A percentile compares a stretch with the other conserved stretches of the same genome.
phyloP scores from a whole-genome alignment of 1,140 invertebrate species.

The Drosophila pseudoobscura region DNA sequence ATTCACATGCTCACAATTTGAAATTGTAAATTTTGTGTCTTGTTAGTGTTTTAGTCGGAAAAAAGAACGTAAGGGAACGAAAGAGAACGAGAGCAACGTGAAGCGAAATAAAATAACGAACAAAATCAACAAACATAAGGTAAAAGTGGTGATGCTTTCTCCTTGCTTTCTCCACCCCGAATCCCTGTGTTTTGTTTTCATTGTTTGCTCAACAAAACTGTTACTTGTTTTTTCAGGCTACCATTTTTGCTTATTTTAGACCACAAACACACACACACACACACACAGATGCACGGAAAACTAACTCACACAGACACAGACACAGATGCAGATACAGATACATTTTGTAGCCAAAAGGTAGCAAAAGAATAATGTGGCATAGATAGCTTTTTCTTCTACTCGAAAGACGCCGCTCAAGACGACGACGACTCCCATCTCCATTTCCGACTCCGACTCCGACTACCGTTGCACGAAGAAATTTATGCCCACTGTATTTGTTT shows the following conservation, averaged over 20 bases:
- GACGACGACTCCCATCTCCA: slow-evolving; percentile 7
- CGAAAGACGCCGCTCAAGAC: slow-evolving; percentile 27
- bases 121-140: slow-evolving; percentile 77
- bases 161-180: too few relatives aligned
- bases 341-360: slow-evolving; percentile 35
- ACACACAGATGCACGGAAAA: background rate
- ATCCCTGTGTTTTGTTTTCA: slow-evolving; percentile 54
- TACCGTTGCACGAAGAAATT: slow-evolving; percentile 35
- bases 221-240: slow-evolving; percentile 76
- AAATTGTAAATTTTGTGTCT: slow-evolving; percentile 74
- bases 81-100: slow-evolving; percentile 13
- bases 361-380: slow-evolving; percentile 64
- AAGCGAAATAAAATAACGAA: slow-evolving; percentile 64
- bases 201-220: slow-evolving; percentile 73
- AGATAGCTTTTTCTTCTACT: slow-evolving; percentile 32
- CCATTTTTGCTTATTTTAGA: slow-evolving; percentile 67
- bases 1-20: slow-evolving; percentile 62
- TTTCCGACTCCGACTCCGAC: slow-evolving; percentile 24
- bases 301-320: slow-evolving; percentile 20
- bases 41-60: slow-evolving; percentile 41
- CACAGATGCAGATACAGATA: slow-evolving; percentile 22
- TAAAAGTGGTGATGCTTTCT: slow-evolving; percentile 18
- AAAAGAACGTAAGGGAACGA: too few relatives aligned
- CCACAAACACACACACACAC: slow-evolving; percentile 33
- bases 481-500: slow-evolving; percentile 77